Conservation (phyloP, 1,140 invertebrate genomes). For the Gryllus bimaculatus region DNA sequence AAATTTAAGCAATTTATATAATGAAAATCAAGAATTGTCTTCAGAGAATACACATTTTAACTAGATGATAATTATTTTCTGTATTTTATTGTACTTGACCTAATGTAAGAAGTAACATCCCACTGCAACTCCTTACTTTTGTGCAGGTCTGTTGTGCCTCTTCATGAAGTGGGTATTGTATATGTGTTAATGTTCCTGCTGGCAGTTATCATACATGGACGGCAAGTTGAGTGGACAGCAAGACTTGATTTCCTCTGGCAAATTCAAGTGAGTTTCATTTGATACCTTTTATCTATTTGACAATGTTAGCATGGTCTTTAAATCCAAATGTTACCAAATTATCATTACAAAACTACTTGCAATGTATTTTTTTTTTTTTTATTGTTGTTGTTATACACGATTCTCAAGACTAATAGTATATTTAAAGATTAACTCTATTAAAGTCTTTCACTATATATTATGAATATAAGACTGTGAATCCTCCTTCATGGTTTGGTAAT, state of each 20-base stretch:
- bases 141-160: slow-evolving; percentile 47
- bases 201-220: slow-evolving; percentile 68
- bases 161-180: slow-evolving; percentile 52
- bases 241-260: slow-evolving; percentile 81
- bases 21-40: too few species aligned
- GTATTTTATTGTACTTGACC: too few species aligned
- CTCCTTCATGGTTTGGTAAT: not conserved
- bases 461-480: not conserved
- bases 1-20: too few species aligned
- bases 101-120: too few species aligned
- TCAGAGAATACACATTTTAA: too few species aligned
- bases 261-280: slow-evolving; percentile 40
- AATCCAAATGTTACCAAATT: not conserved
- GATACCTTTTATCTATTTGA: not conserved
- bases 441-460: too few species aligned
- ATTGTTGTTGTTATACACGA: too few species aligned
- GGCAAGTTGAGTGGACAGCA: slow-evolving; percentile 78
- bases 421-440: too few species aligned
- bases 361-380: too few species aligned
- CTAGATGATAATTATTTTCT: too few species aligned
- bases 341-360: not conserved
- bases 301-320: not conserved
- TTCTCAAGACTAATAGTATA: too few species aligned
- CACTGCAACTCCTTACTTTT: not conserved
- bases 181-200: slow-evolving; percentile 72